Evolutionary conservation across 2,113 vertebrate genomes (phyloP).

Genomic region (Callocephalon fimbriatum): DNA sequence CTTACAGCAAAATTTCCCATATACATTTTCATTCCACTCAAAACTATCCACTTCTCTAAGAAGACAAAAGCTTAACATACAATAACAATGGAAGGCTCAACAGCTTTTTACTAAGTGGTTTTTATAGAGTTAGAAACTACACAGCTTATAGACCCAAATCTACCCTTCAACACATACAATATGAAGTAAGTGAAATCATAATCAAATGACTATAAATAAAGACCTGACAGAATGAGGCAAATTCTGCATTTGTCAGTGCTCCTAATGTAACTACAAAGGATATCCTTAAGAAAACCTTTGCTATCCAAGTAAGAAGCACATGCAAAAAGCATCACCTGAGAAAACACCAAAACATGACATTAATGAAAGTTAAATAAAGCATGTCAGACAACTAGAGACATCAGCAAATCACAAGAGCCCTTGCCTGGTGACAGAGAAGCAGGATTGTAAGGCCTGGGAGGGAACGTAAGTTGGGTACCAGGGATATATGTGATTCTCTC

Average conservation of each 20-base stretch:
- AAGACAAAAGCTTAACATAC: neutral
- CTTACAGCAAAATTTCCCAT: neutral
- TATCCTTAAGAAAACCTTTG: neutral
- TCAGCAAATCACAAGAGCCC: neutral
- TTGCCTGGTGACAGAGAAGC: constrained; percentile 95
- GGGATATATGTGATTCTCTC: constrained; percentile 97
- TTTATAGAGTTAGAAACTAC: neutral
- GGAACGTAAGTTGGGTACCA: constrained; percentile 93
- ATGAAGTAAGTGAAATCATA: neutral
- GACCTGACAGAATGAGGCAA: neutral
- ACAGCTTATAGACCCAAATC: neutral
- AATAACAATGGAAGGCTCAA: neutral
- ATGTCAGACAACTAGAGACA: neutral
- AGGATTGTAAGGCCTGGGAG: constrained; percentile 93
- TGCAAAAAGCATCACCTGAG: neutral
- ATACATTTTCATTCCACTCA: neutral
- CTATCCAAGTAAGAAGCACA: neutral
- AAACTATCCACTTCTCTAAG: neutral
- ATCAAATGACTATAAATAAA: neutral
- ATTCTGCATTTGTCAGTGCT: neutral
- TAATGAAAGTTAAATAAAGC: neutral
- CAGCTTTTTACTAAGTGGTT: neutral
- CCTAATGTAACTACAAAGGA: neutral
- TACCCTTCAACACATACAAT: neutral
- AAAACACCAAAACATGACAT: neutral